Evolutionary conservation across 2,888 invertebrate genomes (phyloP).

Genomic region (Tenthredo amoena): DNA sequence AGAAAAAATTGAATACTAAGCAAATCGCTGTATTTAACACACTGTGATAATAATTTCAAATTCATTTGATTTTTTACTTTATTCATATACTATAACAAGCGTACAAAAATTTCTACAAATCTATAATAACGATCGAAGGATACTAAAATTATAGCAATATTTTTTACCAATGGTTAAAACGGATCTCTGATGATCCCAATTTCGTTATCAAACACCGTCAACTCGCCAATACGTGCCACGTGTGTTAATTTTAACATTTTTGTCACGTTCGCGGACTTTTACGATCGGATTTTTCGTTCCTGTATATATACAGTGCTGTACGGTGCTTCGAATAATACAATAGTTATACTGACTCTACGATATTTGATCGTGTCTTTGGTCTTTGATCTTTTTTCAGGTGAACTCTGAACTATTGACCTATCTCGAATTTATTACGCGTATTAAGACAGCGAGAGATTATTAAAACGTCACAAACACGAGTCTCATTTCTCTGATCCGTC

Average conservation of each 20-base stretch:
- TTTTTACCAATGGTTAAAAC: neutral
- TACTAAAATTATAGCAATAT: neutral
- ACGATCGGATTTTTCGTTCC: neutral
- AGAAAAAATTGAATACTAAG: slow-evolving; percentile 31
- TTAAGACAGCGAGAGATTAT: neutral
- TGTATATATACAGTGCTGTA: neutral
- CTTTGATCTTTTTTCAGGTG: neutral
- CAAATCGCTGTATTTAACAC: neutral
- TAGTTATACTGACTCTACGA: neutral
- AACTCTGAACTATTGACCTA: neutral
- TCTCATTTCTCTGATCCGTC: neutral
- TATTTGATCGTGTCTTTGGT: neutral
- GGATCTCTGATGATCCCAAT: neutral
- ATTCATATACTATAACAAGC: neutral
- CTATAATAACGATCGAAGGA: neutral
- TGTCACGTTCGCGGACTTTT: neutral
- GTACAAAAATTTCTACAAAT: neutral
- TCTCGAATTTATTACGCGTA: neutral
- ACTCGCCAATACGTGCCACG: neutral
- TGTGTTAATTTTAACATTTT: neutral
- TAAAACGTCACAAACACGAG: too few relatives aligned
- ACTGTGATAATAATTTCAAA: neutral
- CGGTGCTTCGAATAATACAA: neutral
- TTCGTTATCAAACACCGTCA: neutral
- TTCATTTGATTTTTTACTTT: neutral